phyloP scores from a whole-genome alignment of 1,140 invertebrate species.

The Drosophila bipectinata region DNA sequence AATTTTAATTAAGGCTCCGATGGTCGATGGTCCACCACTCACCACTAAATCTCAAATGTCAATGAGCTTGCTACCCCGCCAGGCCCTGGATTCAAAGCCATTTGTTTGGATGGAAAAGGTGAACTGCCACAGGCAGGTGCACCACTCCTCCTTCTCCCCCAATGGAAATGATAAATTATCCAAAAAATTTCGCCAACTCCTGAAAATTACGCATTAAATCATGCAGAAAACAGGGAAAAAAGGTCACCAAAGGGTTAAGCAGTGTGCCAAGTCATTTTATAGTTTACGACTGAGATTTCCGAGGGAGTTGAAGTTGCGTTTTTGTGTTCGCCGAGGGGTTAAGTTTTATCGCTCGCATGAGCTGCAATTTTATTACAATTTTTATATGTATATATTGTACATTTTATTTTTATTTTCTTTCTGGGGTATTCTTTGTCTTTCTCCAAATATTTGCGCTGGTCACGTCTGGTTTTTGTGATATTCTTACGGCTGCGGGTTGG shows the following conservation, averaged over 20 bases:
- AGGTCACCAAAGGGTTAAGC: conserved; percentile 46
- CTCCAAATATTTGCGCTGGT: conserved; percentile 23
- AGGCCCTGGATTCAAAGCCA: conserved; percentile 42
- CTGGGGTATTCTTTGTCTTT: conserved; percentile 14
- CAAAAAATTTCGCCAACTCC: conserved; percentile 73
- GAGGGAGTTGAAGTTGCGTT: conserved; percentile 3
- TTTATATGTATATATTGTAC: conserved; percentile 46
- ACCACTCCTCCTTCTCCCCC: conserved; percentile 28
- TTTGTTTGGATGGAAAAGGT: conserved; percentile 36
- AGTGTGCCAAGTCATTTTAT: conserved; percentile 72
- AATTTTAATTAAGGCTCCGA: conserved; percentile 77
- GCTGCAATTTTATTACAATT: conserved; percentile 72
- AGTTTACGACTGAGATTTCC: conserved; percentile 70
- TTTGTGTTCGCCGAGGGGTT: background rate
- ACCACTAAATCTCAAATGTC: conserved; percentile 70
- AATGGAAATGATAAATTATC: conserved; percentile 76
- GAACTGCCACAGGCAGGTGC: conserved; percentile 65
- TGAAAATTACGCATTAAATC: conserved; percentile 81
- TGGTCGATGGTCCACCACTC: conserved; percentile 21
- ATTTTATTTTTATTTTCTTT: background rate
- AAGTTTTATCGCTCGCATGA: conserved; percentile 73
- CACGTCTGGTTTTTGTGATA: conserved; percentile 58
- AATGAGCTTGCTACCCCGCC: conserved; percentile 52
- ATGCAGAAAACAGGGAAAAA: conserved; percentile 58
- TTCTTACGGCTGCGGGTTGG: conserved; percentile 2